These are phyloP conservation scores for Lasioglossum morio DNA, from an alignment of 2,888 invertebrate species.

Conservation along the genomic window DNA sequence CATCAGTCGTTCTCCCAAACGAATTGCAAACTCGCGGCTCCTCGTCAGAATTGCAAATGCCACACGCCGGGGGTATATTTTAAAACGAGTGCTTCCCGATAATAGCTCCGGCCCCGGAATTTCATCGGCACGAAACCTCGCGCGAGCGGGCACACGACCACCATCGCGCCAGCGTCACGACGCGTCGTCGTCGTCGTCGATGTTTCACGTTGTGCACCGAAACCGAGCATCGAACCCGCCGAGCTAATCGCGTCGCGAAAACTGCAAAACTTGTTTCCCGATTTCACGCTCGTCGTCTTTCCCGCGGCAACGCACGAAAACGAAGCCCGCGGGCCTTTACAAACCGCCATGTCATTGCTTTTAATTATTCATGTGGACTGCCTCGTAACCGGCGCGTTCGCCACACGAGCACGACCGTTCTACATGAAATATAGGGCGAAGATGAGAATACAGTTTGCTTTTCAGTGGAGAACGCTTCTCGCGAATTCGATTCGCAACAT, in stretches of 20 bases:
- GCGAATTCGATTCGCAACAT: not conserved
- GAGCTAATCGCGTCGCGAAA: conserved; percentile 19
- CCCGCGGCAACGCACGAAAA: conserved; percentile 7
- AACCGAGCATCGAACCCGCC: not conserved
- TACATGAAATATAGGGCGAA: not conserved
- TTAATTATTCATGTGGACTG: conserved; percentile 6
- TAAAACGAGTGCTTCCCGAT: conserved; percentile 79
- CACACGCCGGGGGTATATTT: conserved; percentile 73
- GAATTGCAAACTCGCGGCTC: conserved; percentile 74
- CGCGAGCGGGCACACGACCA: conserved; percentile 32
- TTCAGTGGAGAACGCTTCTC: not conserved
- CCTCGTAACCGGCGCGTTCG: not conserved
- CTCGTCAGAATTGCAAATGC: conserved; percentile 81
- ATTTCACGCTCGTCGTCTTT: conserved; percentile 54
- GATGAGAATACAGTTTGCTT: not conserved
- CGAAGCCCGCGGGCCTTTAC: not conserved
- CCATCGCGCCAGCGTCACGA: not conserved
- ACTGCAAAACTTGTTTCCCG: conserved; percentile 51
- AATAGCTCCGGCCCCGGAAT: conserved; percentile 73
- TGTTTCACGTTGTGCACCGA: not conserved
- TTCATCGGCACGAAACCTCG: conserved; percentile 64
- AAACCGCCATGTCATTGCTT: not conserved
- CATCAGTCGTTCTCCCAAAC: conserved; percentile 55
- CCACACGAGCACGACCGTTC: not conserved
- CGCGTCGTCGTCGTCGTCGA: not conserved